These are phyloP conservation scores for Caenorhabditis angaria DNA, from an alignment of 2,888 invertebrate genomes.

Conservation along the genomic window DNA sequence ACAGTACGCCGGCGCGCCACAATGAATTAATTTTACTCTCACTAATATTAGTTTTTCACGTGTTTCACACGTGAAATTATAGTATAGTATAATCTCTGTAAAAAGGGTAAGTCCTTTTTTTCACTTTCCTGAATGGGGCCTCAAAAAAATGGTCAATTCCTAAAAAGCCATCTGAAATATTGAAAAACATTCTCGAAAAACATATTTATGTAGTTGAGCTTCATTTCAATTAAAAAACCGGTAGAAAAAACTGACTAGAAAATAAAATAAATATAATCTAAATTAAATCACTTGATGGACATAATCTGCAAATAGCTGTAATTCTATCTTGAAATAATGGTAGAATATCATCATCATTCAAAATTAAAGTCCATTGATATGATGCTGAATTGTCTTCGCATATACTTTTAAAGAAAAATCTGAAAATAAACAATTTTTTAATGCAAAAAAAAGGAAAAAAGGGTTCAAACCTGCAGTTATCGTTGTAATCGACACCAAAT, in stretches of 20 bases:
- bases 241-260: background rate
- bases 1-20: too few species aligned
- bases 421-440: conserved; percentile 23
- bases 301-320: conserved; percentile 43
- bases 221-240: too few species aligned
- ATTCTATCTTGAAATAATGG: conserved; percentile 56
- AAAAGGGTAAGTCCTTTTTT: too few species aligned
- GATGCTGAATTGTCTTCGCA: conserved; percentile 58
- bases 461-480: conserved; percentile 26
- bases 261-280: background rate
- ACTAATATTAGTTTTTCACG: too few species aligned
- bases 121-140: too few species aligned
- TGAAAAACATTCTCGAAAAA: too few species aligned
- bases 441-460: background rate
- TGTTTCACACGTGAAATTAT: too few species aligned
- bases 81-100: too few species aligned
- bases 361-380: conserved; percentile 57
- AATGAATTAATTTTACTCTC: too few species aligned
- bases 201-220: too few species aligned
- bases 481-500: conserved; percentile 41
- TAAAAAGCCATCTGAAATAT: too few species aligned
- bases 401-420: conserved; percentile 59
- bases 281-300: conserved; percentile 18
- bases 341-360: conserved; percentile 47
- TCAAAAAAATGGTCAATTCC: too few species aligned